phyloP scores from a whole-genome alignment of 2,888 invertebrate genomes.

The Cistogaster globosa region DNA sequence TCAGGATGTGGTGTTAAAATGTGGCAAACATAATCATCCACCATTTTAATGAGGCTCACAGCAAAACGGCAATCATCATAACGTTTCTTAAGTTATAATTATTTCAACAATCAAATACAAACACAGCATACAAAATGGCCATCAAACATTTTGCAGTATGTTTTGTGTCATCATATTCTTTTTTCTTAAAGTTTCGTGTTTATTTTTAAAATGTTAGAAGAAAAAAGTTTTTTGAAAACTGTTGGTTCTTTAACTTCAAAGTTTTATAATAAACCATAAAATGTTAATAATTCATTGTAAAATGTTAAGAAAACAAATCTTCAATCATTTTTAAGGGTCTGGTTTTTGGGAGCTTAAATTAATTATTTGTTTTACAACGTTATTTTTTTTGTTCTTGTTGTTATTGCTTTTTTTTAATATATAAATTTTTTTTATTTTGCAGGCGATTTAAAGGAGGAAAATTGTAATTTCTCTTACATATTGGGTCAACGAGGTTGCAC shows the following conservation, averaged over 20 bases:
- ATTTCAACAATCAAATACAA: background rate
- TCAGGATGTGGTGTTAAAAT: constrained; percentile 82
- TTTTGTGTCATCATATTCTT: constrained; percentile 7
- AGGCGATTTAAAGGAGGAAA: constrained; percentile 48
- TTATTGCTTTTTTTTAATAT: constrained; percentile 45
- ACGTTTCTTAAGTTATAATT: constrained; percentile 6
- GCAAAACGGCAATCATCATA: constrained; percentile 17
- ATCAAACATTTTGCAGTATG: constrained; percentile 41
- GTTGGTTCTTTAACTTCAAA: background rate
- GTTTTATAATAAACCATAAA: constrained; percentile 58
- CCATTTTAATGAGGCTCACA: constrained; percentile 78
- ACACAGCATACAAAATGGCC: constrained; percentile 8
- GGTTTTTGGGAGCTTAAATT: constrained; percentile 13
- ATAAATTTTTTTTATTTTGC: constrained; percentile 46
- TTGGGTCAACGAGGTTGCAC: constrained; percentile 82
- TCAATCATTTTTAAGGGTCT: constrained; percentile 27
- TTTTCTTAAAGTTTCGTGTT: background rate
- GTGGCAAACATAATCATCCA: constrained; percentile 82
- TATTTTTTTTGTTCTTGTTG: background rate
- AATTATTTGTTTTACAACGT: background rate
- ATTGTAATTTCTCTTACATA: constrained; percentile 73
- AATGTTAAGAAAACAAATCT: constrained; percentile 6
- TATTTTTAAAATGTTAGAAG: constrained; percentile 11
- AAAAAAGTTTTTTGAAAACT: background rate
- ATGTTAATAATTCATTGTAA: constrained; percentile 47